Evolutionary conservation across 2,797 vertebrate species (phyloP), one percentile per base, ranked within the genome.

Genomic region (Cyclopterus lumpus): DNA sequence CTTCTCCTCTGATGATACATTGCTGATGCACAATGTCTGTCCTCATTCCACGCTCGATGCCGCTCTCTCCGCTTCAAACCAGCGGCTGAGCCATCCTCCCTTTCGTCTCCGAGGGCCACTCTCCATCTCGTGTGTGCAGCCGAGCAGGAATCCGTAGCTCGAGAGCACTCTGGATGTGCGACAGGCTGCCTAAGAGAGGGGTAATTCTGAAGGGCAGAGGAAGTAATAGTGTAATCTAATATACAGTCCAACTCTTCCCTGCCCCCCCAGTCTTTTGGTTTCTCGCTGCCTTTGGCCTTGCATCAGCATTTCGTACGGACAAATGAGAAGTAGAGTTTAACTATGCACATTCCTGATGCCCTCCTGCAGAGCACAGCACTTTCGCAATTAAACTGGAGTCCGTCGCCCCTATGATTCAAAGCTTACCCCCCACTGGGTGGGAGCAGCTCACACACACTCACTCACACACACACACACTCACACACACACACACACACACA

Each of bases 211-310:
- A 94, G 93, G 92, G 91, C 92, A 94, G 91, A 79, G 79, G 86
- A 88, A 88, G 93, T 94, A 95, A 94, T 94, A 93, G 94, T 92
- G 91, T 95, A 91, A 94, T 95, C 92, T 94, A 93, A 95, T 94
- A 94, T 90, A 93, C 89, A 86, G 88, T 76, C 86, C 83, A 80
- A 86, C 79, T 89, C 90, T 90, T 87, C 36, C 54, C 60, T 24
- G 24, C 54, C 46, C 73, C 11, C 71, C 67, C 74, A 42, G 73
- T 73, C 75, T 83, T 67, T 71, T 14, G 48, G 73, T 76, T 86
- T 84, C 89, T 89, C 76, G 80, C 81, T 81, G 80, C 82, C 80
- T 83, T 88, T 89, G 89, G 85, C 88, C 90, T 89, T 94, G 91
- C 91, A 93, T 95, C 94, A 95, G 95, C 95, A 93, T 86, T 95